Evolutionary conservation across 2,113 vertebrate genomes (phyloP), one percentile per base, ranked within the genome.

Genomic region (Camelus bactrianus): DNA sequence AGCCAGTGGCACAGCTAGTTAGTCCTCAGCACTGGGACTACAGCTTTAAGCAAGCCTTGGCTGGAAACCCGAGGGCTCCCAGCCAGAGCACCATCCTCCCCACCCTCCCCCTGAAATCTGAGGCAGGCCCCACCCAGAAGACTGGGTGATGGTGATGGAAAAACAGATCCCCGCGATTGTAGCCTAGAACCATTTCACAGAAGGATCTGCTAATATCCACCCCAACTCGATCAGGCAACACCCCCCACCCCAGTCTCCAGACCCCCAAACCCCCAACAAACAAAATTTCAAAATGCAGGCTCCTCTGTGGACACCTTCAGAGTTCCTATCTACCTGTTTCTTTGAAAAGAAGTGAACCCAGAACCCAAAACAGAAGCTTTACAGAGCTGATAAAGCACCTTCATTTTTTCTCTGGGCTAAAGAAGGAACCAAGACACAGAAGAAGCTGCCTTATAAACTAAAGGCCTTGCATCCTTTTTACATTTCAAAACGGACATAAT

Each of bases 111-210:
- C 91, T 96, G 96, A 97, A 97, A 98, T 95, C 58, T 35, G 90
- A 97, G 85, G 97, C 96, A 97, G 76, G 96, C 97, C 80, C 83
- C 96, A 91, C 98, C 97, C 96, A 97, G 65, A 93, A 97, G 77
- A 91, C 89, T 92, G 80, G 60, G 75, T 97, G 94, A 94, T 96
- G 93, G 89, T 60, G 96, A 97, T 95, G 96, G 96, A 95, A 97
- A 98, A 96, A 98, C 93, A 98, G 96, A 96, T 96, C 95, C 77
- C 77, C 50, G 1, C 28, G 8, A 89, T 38, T 87, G 48, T 56
- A 96, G 90, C 85, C 89, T 35, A 48, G 64, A 96, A 81, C 42
- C 81, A 70, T 90, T 97, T 88, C 89, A 89, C 67, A 86, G 52
- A 86, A 84, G 54, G 91, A 91, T 94, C 94, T 92, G 69, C 75